Conservation (phyloP, 1,140 invertebrate genomes). For the Grapholita molesta region DNA sequence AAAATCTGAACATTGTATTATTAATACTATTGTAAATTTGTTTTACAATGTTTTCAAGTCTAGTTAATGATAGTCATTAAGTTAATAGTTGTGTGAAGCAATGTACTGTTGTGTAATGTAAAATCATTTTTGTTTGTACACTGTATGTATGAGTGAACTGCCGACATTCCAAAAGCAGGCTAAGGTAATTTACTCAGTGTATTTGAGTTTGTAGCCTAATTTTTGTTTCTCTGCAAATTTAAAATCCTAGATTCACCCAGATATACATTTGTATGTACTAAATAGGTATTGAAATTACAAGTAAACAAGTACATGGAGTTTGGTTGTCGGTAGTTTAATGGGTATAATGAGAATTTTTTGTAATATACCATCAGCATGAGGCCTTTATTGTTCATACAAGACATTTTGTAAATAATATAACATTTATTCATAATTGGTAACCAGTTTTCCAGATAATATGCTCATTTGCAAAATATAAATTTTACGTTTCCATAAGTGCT, state of each 20-base stretch:
- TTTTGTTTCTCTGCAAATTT: background rate
- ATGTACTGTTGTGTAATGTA: slow-evolving; percentile 12
- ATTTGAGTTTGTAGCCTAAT: background rate
- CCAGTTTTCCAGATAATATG: slow-evolving; percentile 39
- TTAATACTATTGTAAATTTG: slow-evolving; percentile 6
- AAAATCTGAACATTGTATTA: slow-evolving; percentile 8
- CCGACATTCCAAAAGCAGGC: slow-evolving; percentile 5
- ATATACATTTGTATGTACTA: background rate
- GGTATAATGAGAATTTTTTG: slow-evolving; percentile 9
- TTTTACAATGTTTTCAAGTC: slow-evolving; percentile 14
- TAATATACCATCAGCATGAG: background rate
- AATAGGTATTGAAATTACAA: background rate
- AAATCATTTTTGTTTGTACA: slow-evolving; percentile 7
- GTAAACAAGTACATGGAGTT: background rate
- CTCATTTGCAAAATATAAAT: slow-evolving; percentile 41
- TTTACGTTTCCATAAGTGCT: slow-evolving; percentile 30
- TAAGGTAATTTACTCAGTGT: background rate
- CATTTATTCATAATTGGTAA: slow-evolving; percentile 24
- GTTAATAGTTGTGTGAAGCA: slow-evolving; percentile 16
- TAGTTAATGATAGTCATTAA: slow-evolving; percentile 12
- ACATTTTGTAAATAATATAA: slow-evolving; percentile 13
- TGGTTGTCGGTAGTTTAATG: slow-evolving; percentile 15
- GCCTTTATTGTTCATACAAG: slow-evolving; percentile 11
- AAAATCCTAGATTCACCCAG: background rate
- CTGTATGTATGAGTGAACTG: slow-evolving; percentile 6